Evolutionary conservation across 2,113 vertebrate species (phyloP).

Genomic region (Phasianus colchicus): DNA sequence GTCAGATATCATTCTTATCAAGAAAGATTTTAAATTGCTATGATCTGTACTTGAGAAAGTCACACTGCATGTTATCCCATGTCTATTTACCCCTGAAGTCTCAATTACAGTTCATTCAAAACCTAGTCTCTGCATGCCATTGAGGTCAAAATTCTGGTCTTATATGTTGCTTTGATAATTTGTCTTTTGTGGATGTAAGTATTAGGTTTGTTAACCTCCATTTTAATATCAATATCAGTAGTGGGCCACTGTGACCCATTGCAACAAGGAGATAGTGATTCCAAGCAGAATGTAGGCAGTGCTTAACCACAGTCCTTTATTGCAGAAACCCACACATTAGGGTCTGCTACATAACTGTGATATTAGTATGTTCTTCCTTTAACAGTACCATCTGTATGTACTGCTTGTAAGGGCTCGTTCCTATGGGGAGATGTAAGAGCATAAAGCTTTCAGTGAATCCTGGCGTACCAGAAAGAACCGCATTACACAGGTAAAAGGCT

Average conservation of each 20-base stretch:
- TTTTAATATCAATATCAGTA: accelerated
- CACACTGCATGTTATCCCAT: not conserved
- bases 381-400: not conserved
- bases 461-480: not conserved
- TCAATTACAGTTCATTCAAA: not conserved
- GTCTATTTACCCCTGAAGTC: not conserved
- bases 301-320: not conserved
- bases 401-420: not conserved
- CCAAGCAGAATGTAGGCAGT: not conserved
- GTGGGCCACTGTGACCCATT: accelerated
- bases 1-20: not conserved
- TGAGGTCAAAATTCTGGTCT: not conserved
- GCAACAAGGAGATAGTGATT: not conserved
- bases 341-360: accelerated
- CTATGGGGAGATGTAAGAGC: not conserved
- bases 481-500: not conserved
- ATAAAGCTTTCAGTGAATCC: not conserved
- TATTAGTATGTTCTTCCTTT: not conserved
- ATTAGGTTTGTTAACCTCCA: not conserved
- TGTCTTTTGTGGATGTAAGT: not conserved
- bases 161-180: not conserved
- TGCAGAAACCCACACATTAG: not conserved
- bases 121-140: not conserved
- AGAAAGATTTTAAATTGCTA: not conserved
- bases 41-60: not conserved